Evolutionary conservation across 1,140 invertebrate genomes (phyloP).

Genomic region (Antheraea pernyi): DNA sequence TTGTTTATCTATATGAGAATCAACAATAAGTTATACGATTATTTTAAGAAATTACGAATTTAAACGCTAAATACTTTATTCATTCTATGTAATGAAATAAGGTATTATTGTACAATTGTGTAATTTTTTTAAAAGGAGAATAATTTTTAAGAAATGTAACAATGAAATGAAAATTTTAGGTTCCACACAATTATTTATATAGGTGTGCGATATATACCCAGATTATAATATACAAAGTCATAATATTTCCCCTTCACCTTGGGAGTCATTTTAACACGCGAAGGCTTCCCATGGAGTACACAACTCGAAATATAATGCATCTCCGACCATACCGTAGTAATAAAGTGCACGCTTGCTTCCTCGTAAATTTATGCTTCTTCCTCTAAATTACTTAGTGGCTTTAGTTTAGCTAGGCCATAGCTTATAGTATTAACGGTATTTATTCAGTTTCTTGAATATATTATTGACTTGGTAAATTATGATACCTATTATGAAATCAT

Average conservation of each 20-base stretch:
- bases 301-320: slow-evolving; percentile 41
- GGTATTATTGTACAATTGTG: no score
- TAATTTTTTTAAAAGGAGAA: no score
- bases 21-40: no score
- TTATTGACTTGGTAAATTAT: neutral
- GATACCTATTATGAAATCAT: neutral
- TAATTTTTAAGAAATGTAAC: no score
- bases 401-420: slow-evolving; percentile 16
- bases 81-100: no score
- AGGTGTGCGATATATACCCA: no score
- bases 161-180: no score
- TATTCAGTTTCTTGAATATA: neutral
- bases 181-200: no score
- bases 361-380: slow-evolving; percentile 27
- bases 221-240: neutral
- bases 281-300: slow-evolving; percentile 35
- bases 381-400: slow-evolving; percentile 17
- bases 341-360: slow-evolving; percentile 34
- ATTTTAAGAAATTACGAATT: no score
- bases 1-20: no score
- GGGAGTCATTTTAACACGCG: slow-evolving; percentile 42
- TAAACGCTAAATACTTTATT: no score
- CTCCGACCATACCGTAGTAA: slow-evolving; percentile 28
- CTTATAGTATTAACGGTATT: neutral
- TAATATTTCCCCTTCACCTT: slow-evolving; percentile 29